Conservation (phyloP, 1,140 invertebrate species). For the Nomia melanderi region DNA sequence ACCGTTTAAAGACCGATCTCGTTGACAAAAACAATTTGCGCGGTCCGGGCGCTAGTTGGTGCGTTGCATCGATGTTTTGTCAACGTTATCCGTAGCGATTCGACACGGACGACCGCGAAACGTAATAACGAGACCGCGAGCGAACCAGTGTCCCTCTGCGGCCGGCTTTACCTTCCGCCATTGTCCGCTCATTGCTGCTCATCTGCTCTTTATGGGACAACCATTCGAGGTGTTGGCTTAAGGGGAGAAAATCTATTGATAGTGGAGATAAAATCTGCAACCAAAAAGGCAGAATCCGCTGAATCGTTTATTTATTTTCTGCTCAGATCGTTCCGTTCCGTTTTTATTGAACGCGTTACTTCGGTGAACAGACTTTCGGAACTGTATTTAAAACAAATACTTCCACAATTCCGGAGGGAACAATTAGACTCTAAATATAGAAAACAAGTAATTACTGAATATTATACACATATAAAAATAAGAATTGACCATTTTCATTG, state of each 20-base stretch:
- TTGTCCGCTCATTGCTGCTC: constrained; percentile 37
- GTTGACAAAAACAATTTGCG: not conserved
- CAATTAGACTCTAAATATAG: no score
- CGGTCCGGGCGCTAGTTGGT: not conserved
- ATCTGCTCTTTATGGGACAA: not conserved
- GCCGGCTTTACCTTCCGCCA: constrained; percentile 17
- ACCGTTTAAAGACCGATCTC: not conserved
- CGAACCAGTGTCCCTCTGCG: constrained; percentile 40
- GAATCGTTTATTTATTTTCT: no score
- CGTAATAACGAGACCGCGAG: constrained; percentile 59
- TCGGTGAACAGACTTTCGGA: no score
- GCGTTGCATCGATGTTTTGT: constrained; percentile 49
- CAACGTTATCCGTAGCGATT: constrained; percentile 37
- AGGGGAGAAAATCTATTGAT: not conserved
- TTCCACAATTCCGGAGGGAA: no score
- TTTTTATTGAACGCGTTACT: no score
- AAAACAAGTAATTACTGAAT: no score
- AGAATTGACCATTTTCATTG: no score
- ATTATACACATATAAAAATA: no score
- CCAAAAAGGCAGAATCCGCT: not conserved
- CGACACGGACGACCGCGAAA: constrained; percentile 55
- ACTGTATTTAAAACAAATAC: no score
- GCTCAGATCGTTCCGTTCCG: no score
- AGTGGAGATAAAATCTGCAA: not conserved
- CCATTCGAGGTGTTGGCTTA: not conserved